Evolutionary conservation across 2,113 vertebrate genomes (phyloP).

Genomic region (Nothobranchius kuhntae): DNA sequence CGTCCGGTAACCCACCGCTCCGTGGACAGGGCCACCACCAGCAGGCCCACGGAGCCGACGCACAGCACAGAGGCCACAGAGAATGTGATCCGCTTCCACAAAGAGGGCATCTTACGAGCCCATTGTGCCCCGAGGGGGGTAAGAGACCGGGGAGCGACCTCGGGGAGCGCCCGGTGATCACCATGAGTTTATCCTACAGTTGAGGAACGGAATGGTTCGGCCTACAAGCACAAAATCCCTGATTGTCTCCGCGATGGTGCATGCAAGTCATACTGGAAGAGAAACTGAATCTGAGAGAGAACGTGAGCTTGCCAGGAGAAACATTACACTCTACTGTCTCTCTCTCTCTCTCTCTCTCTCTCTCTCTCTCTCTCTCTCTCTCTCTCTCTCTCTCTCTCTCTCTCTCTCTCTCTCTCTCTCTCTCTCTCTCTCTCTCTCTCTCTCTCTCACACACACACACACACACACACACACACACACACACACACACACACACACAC

Average conservation of each 20-base stretch:
- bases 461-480: conserved; percentile 28
- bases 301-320: conserved; percentile 66
- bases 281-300: conserved; percentile 65
- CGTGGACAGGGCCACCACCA: conserved; percentile 84
- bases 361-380: conserved; percentile 36
- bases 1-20: conserved; percentile 90
- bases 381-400: too few relatives aligned
- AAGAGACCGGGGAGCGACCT: conserved; percentile 48
- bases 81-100: conserved; percentile 88
- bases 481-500: background rate
- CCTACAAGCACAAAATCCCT: too few relatives aligned
- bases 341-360: conserved; percentile 21
- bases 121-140: conserved; percentile 52
- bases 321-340: conserved; percentile 44
- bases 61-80: conserved; percentile 85
- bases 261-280: conserved; percentile 30
- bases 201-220: background rate
- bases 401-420: too few relatives aligned
- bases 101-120: conserved; percentile 87
- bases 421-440: too few relatives aligned
- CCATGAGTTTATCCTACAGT: conserved; percentile 53
- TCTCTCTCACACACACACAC: too few relatives aligned
- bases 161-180: conserved; percentile 28
- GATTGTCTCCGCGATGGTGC: background rate
- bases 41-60: conserved; percentile 84